A percentile compares a stretch with the other conserved stretches of the same genome.
Evolutionary conservation across 2,113 vertebrate species (phyloP).

Genomic region (Motacilla alba): DNA sequence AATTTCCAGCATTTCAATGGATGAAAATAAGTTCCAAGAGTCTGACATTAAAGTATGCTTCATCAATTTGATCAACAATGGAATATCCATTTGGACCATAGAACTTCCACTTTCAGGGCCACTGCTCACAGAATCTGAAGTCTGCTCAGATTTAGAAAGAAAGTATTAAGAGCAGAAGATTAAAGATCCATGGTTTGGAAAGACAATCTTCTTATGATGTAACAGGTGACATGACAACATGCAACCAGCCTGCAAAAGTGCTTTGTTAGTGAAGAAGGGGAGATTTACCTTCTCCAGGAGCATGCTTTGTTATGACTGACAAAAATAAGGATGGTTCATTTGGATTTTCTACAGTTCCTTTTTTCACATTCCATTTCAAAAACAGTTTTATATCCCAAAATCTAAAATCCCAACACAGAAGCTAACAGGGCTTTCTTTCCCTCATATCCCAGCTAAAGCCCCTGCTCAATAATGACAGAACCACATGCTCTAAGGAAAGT

Average conservation of each 20-base stretch:
- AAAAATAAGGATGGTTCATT: neutral
- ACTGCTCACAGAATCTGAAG: neutral
- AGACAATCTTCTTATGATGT: constrained; percentile 63
- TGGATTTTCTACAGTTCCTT: neutral
- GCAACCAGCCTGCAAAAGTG: neutral
- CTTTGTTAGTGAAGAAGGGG: neutral
- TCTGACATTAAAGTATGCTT: neutral
- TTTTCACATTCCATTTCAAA: neutral
- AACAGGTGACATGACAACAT: constrained; percentile 27
- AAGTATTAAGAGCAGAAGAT: constrained; percentile 56
- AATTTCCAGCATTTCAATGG: neutral
- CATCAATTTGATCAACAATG: neutral
- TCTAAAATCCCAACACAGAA: neutral
- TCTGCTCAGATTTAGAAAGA: constrained; percentile 43
- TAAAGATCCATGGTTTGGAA: constrained; percentile 50
- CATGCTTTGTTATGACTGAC: neutral
- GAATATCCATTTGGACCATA: neutral
- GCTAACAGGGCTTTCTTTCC: neutral
- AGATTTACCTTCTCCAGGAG: neutral
- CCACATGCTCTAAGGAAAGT: neutral
- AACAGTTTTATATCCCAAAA: neutral
- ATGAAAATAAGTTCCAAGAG: neutral
- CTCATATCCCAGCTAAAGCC: neutral
- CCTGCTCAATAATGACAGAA: neutral
- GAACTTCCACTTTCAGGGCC: neutral